These are phyloP conservation scores for Otocyon megalotis DNA, from an alignment of 2,113 vertebrate genomes.

Conservation along the genomic window DNA sequence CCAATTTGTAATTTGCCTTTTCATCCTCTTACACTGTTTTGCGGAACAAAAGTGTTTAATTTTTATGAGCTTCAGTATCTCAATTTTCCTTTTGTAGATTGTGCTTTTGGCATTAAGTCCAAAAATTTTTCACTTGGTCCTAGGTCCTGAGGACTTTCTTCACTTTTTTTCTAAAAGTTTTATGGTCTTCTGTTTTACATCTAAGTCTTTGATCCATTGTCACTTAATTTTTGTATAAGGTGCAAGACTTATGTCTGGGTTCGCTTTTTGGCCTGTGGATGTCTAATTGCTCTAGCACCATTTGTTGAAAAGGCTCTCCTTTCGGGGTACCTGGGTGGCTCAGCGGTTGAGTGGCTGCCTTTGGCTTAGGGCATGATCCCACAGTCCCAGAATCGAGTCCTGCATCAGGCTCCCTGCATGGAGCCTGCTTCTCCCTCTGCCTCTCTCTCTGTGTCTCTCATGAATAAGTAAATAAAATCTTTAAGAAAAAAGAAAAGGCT, in stretches of 20 bases:
- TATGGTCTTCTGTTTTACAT: slow-evolving; percentile 12
- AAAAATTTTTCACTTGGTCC: slow-evolving; percentile 35
- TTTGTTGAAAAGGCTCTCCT: slow-evolving; percentile 24
- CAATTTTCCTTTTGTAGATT: slow-evolving; percentile 32
- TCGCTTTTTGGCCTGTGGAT: background rate
- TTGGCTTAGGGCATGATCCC: too few relatives aligned
- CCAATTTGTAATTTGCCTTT: slow-evolving; percentile 40
- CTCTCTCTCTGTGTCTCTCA: too few relatives aligned
- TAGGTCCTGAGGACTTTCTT: slow-evolving; percentile 42
- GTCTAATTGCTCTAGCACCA: slow-evolving; percentile 6
- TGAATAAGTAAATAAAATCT: too few relatives aligned
- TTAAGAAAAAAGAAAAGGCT: background rate
- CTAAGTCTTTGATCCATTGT: slow-evolving; percentile 24
- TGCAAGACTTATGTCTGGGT: background rate
- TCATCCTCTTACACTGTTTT: background rate
- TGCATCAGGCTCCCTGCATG: too few relatives aligned
- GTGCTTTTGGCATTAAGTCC: slow-evolving; percentile 20
- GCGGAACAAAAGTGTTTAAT: background rate
- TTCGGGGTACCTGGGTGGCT: background rate
- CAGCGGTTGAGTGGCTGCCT: too few relatives aligned
- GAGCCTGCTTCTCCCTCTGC: too few relatives aligned
- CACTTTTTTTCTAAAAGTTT: background rate
- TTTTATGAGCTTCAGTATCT: slow-evolving; percentile 39
- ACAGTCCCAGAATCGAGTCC: too few relatives aligned
- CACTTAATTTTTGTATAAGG: slow-evolving; percentile 39